Percentiles rank a stretch among this genome's conserved stretches.
Evolutionary conservation across 2,797 vertebrate genomes (phyloP).

Genomic region (Coluber constrictor): DNA sequence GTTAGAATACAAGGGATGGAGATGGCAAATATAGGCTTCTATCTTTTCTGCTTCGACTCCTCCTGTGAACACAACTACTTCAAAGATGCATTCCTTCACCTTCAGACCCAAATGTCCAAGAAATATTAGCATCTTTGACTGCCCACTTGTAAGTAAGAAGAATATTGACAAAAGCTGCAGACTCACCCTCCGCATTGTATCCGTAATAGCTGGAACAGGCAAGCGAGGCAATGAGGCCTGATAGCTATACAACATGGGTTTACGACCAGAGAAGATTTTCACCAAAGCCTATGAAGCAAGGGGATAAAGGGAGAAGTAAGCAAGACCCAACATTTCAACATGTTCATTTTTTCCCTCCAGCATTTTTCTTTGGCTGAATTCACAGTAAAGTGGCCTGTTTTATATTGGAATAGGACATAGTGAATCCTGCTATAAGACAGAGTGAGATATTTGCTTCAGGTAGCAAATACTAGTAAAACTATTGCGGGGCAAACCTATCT

Average conservation of each 20-base stretch:
- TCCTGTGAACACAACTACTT: not conserved
- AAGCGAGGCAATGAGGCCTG: conserved; percentile 86
- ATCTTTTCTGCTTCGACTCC: not conserved
- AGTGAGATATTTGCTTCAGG: not conserved
- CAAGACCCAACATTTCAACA: not conserved
- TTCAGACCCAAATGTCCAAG: not conserved
- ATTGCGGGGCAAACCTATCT: not conserved
- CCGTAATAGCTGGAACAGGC: conserved; percentile 81
- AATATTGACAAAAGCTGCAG: not conserved
- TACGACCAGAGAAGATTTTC: conserved; percentile 87
- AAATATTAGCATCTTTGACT: not conserved
- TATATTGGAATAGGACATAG: too few species aligned
- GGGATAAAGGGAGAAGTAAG: not conserved
- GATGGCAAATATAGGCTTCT: not conserved
- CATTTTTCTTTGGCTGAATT: not conserved
- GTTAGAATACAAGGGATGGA: not conserved
- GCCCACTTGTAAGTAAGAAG: too few species aligned
- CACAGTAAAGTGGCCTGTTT: not conserved
- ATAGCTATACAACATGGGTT: conserved; percentile 87
- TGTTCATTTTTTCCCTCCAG: not conserved
- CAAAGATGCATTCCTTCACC: not conserved
- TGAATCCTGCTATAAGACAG: not conserved
- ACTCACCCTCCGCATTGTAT: conserved; percentile 82
- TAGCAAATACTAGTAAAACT: too few species aligned
- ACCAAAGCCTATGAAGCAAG: conserved; percentile 78